phyloP scores from a whole-genome alignment of 2,113 vertebrate genomes.

The Eudorcas thomsonii region DNA sequence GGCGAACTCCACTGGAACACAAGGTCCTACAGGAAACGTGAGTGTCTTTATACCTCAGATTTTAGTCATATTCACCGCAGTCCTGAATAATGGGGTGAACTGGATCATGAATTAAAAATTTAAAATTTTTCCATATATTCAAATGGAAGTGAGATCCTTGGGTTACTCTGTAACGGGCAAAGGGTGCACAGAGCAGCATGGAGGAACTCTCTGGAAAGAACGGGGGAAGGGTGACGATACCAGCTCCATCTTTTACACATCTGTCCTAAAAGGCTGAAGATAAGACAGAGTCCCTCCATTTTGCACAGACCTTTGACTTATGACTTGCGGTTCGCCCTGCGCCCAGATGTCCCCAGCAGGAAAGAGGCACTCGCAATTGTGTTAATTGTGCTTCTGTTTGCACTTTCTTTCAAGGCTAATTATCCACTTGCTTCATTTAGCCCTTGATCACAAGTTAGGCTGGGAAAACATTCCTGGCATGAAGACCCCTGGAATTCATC shows the following conservation, averaged over 20 bases:
- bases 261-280: neutral
- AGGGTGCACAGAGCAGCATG: neutral
- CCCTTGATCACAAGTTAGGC: neutral
- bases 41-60: neutral
- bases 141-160: neutral
- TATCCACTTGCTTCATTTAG: neutral
- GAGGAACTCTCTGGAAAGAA: neutral
- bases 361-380: neutral
- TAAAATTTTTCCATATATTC: too few relatives aligned
- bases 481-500: neutral
- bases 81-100: neutral
- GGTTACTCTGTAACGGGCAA: neutral
- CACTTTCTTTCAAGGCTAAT: constrained; percentile 35
- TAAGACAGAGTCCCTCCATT: fast-evolving
- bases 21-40: neutral
- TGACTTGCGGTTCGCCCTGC: neutral
- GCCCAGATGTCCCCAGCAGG: constrained; percentile 35
- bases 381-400: neutral
- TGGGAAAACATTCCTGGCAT: neutral
- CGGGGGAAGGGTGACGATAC: neutral
- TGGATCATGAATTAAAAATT: neutral
- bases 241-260: neutral
- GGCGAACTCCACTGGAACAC: neutral
- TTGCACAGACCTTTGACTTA: neutral
- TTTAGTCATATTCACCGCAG: neutral